phyloP scores from a whole-genome alignment of 92 coral and sea anemone genomes.

The Phenganax stokvisi region DNA sequence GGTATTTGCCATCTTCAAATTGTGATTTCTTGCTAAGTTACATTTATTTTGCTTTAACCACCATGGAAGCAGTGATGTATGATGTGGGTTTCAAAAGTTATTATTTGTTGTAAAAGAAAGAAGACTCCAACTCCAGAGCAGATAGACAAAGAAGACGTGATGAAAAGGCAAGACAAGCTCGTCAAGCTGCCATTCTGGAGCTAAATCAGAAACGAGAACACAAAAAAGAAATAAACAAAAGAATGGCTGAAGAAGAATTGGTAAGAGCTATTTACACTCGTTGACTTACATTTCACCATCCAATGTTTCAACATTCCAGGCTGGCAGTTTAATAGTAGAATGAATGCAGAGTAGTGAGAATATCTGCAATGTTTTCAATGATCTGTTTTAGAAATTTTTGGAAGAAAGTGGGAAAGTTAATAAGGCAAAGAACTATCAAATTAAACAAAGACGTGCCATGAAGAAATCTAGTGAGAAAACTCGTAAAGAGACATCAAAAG shows the following conservation, averaged over 20 bases:
- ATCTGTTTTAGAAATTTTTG: slow-evolving; percentile 57
- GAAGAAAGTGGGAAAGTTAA: slow-evolving; percentile 88
- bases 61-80: background rate
- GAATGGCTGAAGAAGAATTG: slow-evolving; percentile 88
- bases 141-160: slow-evolving; percentile 79
- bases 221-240: slow-evolving; percentile 64
- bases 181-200: slow-evolving; percentile 96
- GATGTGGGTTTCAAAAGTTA: no score
- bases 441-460: background rate
- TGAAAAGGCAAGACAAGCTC: slow-evolving; percentile 89
- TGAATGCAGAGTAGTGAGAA: no score
- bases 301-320: background rate
- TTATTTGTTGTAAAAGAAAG: slow-evolving; percentile 41
- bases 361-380: background rate
- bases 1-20: no score
- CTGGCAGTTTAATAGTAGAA: background rate
- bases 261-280: slow-evolving; percentile 38
- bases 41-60: background rate
- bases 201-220: slow-evolving; percentile 81
- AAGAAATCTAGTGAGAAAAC: slow-evolving; percentile 34
- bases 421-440: slow-evolving; percentile 58
- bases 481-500: slow-evolving; percentile 1
- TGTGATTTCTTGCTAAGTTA: background rate
- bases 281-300: no score
- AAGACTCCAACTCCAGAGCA: slow-evolving; percentile 54